Percentiles rank a stretch among this genome's conserved stretches.
Evolutionary conservation across 2,113 vertebrate species (phyloP).

Genomic region (Osmerus mordax): DNA sequence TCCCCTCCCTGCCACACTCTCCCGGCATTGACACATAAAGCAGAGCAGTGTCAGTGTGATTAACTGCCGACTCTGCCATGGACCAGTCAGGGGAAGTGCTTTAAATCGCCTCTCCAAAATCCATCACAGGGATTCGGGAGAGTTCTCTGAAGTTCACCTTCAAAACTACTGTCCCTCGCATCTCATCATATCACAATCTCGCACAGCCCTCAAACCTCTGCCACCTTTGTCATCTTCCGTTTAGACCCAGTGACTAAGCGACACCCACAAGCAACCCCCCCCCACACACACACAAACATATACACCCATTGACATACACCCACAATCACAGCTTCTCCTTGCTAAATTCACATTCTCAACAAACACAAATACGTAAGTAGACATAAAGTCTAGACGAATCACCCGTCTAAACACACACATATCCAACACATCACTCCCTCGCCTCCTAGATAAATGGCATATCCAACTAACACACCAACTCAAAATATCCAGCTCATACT

Average conservation of each 20-base stretch:
- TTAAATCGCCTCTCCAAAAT: conserved; percentile 23
- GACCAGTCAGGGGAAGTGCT: conserved; percentile 9
- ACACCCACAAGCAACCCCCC: neutral
- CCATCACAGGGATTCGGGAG: conserved; percentile 20
- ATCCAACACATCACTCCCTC: neutral
- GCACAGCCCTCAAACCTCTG: conserved; percentile 4
- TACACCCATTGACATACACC: neutral
- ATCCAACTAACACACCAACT: too few relatives aligned
- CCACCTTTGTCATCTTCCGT: too few relatives aligned
- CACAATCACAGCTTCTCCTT: neutral
- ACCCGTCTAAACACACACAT: neutral
- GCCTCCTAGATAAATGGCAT: too few relatives aligned
- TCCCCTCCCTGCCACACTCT: conserved; percentile 33
- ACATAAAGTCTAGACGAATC: too few relatives aligned
- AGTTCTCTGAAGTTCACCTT: conserved; percentile 34
- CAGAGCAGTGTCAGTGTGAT: conserved; percentile 44
- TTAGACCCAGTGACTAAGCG: neutral
- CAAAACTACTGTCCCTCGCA: conserved; percentile 17
- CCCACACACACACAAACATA: conserved; percentile 5
- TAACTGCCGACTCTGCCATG: conserved; percentile 33
- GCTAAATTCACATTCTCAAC: neutral
- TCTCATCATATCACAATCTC: conserved; percentile 24
- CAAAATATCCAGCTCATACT: too few relatives aligned
- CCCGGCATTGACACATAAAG: conserved; percentile 40
- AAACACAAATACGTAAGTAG: conserved; percentile 1